Conservation (phyloP, 2,888 invertebrate genomes). For the Pediacus dermestoides region DNA sequence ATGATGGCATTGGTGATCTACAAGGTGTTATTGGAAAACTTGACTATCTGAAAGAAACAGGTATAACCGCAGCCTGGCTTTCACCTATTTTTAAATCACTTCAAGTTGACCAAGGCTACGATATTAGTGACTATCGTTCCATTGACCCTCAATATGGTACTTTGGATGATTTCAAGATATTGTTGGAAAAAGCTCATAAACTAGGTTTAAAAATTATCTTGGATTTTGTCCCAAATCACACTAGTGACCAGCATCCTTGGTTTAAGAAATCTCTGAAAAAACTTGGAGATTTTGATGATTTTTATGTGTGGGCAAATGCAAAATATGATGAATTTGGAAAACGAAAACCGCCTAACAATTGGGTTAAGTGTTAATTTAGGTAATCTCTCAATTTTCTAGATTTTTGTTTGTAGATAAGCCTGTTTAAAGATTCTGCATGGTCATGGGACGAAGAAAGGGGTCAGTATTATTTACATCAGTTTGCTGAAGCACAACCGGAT, state of each 20-base stretch:
- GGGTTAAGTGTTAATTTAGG: too few species aligned
- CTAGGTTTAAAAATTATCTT: constrained; percentile 53
- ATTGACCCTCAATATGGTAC: constrained; percentile 74
- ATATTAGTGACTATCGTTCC: constrained; percentile 72
- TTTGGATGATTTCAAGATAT: constrained; percentile 63
- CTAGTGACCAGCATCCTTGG: constrained; percentile 77
- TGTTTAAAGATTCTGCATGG: constrained; percentile 42
- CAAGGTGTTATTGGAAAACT: constrained; percentile 51
- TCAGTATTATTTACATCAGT: constrained; percentile 80
- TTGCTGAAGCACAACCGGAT: constrained; percentile 72
- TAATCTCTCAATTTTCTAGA: too few species aligned
- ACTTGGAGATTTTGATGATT: constrained; percentile 64
- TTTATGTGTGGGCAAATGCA: constrained; percentile 74
- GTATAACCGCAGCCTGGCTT: constrained; percentile 75
- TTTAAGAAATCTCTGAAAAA: constrained; percentile 66
- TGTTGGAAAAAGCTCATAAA: constrained; percentile 56
- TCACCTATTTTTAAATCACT: constrained; percentile 82
- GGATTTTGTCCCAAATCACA: constrained; percentile 58
- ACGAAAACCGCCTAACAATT: constrained; percentile 68
- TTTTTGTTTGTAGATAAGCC: constrained; percentile 31
- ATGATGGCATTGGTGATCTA: constrained; percentile 84
- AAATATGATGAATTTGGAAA: constrained; percentile 46
- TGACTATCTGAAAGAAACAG: constrained; percentile 53
- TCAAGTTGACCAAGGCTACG: constrained; percentile 84
- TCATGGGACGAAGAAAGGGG: constrained; percentile 60